A percentile compares a stretch with the other conserved stretches of the same genome.
Evolutionary conservation across 2,888 invertebrate genomes (phyloP).

Genomic region (Zhengitettix transpicula): DNA sequence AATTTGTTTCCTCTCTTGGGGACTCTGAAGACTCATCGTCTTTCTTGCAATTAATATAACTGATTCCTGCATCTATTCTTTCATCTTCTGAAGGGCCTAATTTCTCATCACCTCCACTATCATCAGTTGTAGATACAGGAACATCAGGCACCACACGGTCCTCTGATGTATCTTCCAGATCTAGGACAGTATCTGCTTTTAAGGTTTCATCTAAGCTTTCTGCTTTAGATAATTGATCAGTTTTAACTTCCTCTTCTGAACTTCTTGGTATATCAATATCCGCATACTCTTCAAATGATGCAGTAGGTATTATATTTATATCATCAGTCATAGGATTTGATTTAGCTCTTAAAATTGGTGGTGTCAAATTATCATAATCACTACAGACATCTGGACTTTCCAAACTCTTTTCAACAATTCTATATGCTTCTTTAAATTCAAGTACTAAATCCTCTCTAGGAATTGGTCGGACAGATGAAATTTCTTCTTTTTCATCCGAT

Average conservation of each 20-base stretch:
- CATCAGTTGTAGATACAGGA: neutral
- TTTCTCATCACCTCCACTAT: neutral
- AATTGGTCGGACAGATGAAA: neutral
- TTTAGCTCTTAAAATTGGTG: constrained; percentile 19
- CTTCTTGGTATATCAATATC: neutral
- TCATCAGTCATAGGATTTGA: neutral
- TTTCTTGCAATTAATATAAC: neutral
- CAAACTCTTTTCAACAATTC: neutral
- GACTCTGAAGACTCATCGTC: constrained; percentile 4
- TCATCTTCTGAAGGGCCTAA: neutral
- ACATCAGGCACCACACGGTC: neutral
- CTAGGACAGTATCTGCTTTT: neutral
- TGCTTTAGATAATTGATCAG: constrained; percentile 24
- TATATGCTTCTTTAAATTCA: neutral
- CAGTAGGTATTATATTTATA: neutral
- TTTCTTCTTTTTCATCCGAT: neutral
- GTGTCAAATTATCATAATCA: constrained; percentile 14
- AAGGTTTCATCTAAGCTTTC: constrained; percentile 22
- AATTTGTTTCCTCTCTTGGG: constrained; percentile 1
- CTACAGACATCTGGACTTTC: constrained; percentile 4
- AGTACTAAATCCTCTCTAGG: neutral
- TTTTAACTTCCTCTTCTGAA: neutral
- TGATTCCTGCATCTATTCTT: neutral
- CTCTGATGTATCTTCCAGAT: neutral
- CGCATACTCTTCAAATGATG: neutral